A percentile compares a stretch with the other conserved stretches of the same genome.
Conservation (phyloP, 2,113 vertebrate species). For the Thinocorus orbignyianus region DNA sequence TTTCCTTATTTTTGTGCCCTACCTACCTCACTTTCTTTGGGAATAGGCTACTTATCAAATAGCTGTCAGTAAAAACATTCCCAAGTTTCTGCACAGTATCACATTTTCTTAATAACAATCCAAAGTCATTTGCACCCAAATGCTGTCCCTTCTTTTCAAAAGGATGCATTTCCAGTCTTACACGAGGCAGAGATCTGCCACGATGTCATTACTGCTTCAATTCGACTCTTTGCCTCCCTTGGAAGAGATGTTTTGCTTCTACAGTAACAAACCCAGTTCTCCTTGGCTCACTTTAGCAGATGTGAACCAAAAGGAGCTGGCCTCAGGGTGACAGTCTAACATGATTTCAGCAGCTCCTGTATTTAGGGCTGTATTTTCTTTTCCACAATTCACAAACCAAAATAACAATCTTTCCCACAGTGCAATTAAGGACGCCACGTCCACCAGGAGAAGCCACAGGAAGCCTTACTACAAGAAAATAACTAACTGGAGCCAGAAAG, state of each 20-base stretch:
- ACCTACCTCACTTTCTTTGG: not conserved
- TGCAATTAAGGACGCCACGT: not conserved
- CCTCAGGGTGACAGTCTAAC: not conserved
- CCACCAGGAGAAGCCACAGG: not conserved
- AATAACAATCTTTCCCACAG: not conserved
- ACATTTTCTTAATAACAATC: not conserved
- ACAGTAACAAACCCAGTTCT: not conserved
- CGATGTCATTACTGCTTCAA: not conserved
- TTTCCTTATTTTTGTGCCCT: not conserved
- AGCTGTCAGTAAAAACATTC: not conserved
- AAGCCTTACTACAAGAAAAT: not conserved
- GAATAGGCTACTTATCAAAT: not conserved
- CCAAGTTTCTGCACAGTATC: not conserved
- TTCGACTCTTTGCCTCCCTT: not conserved
- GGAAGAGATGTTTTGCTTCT: not conserved
- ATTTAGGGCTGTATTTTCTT: not conserved
- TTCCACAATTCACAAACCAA: not conserved
- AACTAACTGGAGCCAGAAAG: not conserved
- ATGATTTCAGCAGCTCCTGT: not conserved
- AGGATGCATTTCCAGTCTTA: not conserved
- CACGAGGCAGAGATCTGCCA: accelerated
- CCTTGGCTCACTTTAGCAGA: not conserved
- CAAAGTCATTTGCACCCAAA: not conserved
- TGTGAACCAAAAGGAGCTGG: not conserved
- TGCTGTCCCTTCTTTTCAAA: not conserved